Base-by-base conservation (phyloP, 53 echinoderm and acorn worm genomes). In the Zoroaster sp. region DNA sequence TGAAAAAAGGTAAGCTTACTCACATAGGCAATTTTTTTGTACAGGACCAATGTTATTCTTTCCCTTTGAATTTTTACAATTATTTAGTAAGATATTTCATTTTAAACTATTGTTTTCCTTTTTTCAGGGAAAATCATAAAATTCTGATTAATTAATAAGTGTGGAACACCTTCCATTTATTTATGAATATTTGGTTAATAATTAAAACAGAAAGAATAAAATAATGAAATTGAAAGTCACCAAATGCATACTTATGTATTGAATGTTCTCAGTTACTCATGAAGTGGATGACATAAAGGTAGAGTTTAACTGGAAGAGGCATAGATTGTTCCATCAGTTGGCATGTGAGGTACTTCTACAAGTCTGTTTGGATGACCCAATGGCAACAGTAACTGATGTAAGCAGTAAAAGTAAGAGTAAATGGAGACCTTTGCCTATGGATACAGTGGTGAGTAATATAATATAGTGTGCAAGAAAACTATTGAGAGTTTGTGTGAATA, bases 231-330 rank as follows among this genome's bases (percentile, higher is more conserved):
- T n/a, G n/a, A n/a, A n/a, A n/a, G n/a, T n/a, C n/a, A n/a, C n/a
- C n/a, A n/a, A n/a, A n/a, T n/a, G n/a, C n/a, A n/a, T n/a, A n/a
- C n/a, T n/a, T n/a, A n/a, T n/a, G n/a, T n/a, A n/a, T n/a, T n/a
- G n/a, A n/a, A n/a, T n/a, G n/a, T n/a, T 42, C 39, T 38, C 73
- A 97, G 97, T 97, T 25, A 74, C 88, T 10, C 97, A 97, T 72
- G 86, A 93, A 66, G 83, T 75, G 35, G 97, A 95, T 21, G 95
- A 97, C 37, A 90, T 76, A 9, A 73, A 78, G 33, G 94, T 94
- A 32, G 97, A 97, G 33, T 97, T 97, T 66, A 94, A 94, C 69
- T 97, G 97, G 97, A 97, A 94, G 87, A 75, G 97, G 31, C 92
- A 97, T 35, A 75, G 97, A 35, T 79, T 97, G 41, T 97, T 95